Evolutionary conservation across 2,113 vertebrate genomes (phyloP).

Genomic region (Herpetotheres cachinnans): DNA sequence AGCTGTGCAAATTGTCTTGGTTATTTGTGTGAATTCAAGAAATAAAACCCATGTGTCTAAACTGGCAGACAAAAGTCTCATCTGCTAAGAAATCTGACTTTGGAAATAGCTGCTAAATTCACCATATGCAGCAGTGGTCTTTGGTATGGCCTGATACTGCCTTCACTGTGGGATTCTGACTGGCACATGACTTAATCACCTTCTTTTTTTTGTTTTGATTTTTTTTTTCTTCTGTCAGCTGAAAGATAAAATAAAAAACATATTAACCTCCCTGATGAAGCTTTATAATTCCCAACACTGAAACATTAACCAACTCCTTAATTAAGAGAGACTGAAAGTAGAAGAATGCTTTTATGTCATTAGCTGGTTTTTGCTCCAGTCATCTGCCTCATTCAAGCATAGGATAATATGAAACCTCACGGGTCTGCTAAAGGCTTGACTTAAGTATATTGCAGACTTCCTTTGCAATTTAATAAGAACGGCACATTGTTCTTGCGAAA

Average conservation of each 20-base stretch:
- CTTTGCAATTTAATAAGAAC: conserved; percentile 25
- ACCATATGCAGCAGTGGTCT: neutral
- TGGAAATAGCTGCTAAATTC: conserved; percentile 12
- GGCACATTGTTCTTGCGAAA: neutral
- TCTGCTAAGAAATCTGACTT: conserved; percentile 5
- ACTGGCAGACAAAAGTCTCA: neutral
- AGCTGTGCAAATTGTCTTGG: neutral
- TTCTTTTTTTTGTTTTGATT: neutral
- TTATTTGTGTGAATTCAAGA: conserved; percentile 16
- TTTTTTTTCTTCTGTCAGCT: conserved; percentile 7
- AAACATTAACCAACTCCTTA: conserved; percentile 59
- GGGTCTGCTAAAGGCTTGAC: conserved; percentile 60
- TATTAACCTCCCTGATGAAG: conserved; percentile 46
- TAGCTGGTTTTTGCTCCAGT: conserved; percentile 62
- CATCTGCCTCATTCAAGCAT: conserved; percentile 64
- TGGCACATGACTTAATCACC: conserved; percentile 16
- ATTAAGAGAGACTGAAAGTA: conserved; percentile 60
- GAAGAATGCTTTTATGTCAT: conserved; percentile 69
- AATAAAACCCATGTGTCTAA: neutral
- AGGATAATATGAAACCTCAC: conserved; percentile 68
- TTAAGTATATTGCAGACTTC: conserved; percentile 35
- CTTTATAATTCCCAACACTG: conserved; percentile 45
- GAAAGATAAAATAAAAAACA: conserved; percentile 51
- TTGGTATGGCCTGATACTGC: neutral
- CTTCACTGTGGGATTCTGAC: neutral